Base-by-base conservation (phyloP, 2,888 invertebrate species). In the Platycheirus albimanus region DNA sequence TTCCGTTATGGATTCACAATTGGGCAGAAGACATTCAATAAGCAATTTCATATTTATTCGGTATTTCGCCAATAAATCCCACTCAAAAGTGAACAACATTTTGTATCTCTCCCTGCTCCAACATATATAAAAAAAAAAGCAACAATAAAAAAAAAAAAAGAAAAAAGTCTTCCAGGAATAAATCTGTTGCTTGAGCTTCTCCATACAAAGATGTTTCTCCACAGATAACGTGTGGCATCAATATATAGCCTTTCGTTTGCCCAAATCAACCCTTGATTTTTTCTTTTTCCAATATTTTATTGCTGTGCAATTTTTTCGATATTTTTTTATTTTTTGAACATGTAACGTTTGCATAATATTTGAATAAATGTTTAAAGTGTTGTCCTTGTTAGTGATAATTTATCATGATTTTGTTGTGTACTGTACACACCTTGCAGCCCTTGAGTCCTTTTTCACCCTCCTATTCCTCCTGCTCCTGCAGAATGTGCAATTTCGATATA, bases 311-410 rank as follows among this genome's bases (percentile, higher is more conserved):
- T 81, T 76, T 76, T 71, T 76, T n/a, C n/a, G n/a, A n/a, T n/a
- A n/a, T n/a, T n/a, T n/a, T n/a, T n/a, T n/a, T n/a, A n/a, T n/a
- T 38, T 38, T 41, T 58, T 58, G 41, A 58, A 76, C 70, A 76
- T 71, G 66, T 71, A 76, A 70, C 76, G 80, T 84, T 78, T 85
- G 84, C 85, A 85, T 78, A 85, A 79, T 81, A 85, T 85, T 85
- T 85, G 78, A 85, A 85, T 85, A 85, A 85, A 85, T 85, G 84
- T 85, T 85, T 85, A 79, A 85, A 85, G 85, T 85, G 85, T 85
- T 85, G 85, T 85, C 85, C 85, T 85, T 85, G 81, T 79, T 85
- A 81, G 85, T 85, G 85, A 85, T 81, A 85, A 85, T 85, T 85
- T 85, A 85, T 85, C 71, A 85, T 85, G 85, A 76, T 85, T 85